Base-by-base conservation (phyloP, 1,140 invertebrate species). In the Nebria ingens region DNA sequence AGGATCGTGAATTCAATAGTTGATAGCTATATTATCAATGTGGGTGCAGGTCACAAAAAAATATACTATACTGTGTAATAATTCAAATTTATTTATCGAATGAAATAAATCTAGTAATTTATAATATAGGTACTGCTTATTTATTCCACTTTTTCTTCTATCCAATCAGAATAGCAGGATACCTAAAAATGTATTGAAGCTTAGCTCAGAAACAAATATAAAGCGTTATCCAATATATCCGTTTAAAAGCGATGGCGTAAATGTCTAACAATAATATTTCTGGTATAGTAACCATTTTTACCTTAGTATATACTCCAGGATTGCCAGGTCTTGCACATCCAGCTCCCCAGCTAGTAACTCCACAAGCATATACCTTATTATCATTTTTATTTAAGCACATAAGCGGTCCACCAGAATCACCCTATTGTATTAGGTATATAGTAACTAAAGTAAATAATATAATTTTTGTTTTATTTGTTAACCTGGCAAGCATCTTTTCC, bases 221-320 rank as follows among this genome's bases (percentile, higher is more conserved):
- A n/a, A n/a, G n/a, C n/a, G n/a, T n/a, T n/a, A n/a, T n/a, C n/a
- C n/a, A n/a, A n/a, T n/a, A n/a, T n/a, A n/a, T n/a, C n/a, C n/a
- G n/a, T n/a, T n/a, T n/a, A n/a, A n/a, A n/a, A n/a, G n/a, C n/a
- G n/a, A n/a, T n/a, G n/a, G n/a, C n/a, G n/a, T n/a, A n/a, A n/a
- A n/a, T n/a, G n/a, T n/a, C n/a, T n/a, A n/a, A n/a, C n/a, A n/a
- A n/a, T n/a, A n/a, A n/a, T n/a, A n/a, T n/a, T n/a, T n/a, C n/a
- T n/a, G n/a, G n/a, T n/a, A n/a, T n/a, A n/a, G n/a, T n/a, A n/a
- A n/a, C n/a, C 25, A 34, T 6, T 34, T 34, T 9, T 34, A 77
- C 71, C n/a, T 74, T 66, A 2, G 73, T 74, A 60, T 78, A 79
- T 2, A 77, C 71, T 6, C 76, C 76, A 9, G 76, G 76, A 57